A percentile compares a stretch with the other conserved stretches of the same genome.
Evolutionary conservation across 2,888 invertebrate genomes (phyloP).

Genomic region (Phyllotreta cruciferae): DNA sequence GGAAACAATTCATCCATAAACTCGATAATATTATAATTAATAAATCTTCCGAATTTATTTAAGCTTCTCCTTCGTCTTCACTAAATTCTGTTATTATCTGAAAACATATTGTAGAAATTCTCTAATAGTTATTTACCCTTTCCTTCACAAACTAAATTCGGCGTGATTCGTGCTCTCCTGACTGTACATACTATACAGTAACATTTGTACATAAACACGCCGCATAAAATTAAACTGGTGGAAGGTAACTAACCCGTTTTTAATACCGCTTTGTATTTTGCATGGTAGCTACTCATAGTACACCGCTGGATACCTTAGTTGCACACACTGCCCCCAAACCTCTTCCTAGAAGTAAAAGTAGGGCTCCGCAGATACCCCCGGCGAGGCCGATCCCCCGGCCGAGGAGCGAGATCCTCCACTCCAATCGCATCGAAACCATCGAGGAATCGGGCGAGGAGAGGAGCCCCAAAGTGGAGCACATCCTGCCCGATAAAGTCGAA

Average conservation of each 20-base stretch:
- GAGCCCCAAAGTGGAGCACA: background rate
- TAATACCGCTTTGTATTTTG: conserved; percentile 49
- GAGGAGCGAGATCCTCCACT: conserved; percentile 27
- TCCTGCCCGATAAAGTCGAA: background rate
- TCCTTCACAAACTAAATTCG: too few species aligned
- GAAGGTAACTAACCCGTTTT: conserved; percentile 38
- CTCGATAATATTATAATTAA: conserved; percentile 62
- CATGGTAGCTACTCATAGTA: conserved; percentile 51
- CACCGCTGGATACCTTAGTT: conserved; percentile 44
- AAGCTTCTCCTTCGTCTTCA: too few species aligned
- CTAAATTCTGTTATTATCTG: too few species aligned
- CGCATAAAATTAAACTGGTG: conserved; percentile 15
- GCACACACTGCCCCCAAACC: conserved; percentile 48
- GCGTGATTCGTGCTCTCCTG: background rate
- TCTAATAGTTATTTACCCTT: too few species aligned
- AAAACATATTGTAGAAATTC: too few species aligned
- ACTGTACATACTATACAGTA: conserved; percentile 19
- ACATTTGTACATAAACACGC: conserved; percentile 14
- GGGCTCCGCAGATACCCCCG: conserved; percentile 34
- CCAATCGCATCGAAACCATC: conserved; percentile 18
- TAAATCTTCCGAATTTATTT: conserved; percentile 62
- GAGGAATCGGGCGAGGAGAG: background rate
- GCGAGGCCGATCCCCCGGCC: conserved; percentile 40
- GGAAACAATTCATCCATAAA: conserved; percentile 61
- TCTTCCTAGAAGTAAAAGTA: conserved; percentile 46